phyloP scores from a whole-genome alignment of 2,888 invertebrate species.

The Cheilosia variabilis region DNA sequence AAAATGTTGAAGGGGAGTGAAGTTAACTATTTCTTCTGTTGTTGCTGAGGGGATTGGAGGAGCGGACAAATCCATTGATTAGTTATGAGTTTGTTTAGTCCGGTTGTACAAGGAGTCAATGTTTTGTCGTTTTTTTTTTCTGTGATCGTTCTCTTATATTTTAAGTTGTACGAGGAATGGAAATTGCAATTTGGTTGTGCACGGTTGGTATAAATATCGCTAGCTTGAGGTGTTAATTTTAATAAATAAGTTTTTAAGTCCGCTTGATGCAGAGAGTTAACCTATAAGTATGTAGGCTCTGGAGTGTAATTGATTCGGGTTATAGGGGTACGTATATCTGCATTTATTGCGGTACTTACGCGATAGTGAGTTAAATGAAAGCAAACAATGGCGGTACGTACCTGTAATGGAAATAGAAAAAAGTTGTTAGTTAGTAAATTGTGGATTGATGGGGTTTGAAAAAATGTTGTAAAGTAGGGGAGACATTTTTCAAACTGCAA shows the following conservation, averaged over 20 bases:
- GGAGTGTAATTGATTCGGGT: slow-evolving; percentile 44
- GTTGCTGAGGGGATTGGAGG: slow-evolving; percentile 20
- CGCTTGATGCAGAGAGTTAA: background rate
- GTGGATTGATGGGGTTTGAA: background rate
- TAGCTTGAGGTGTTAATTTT: slow-evolving; percentile 68
- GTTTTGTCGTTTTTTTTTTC: slow-evolving; percentile 6
- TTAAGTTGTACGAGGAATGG: background rate
- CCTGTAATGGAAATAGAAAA: slow-evolving; percentile 49
- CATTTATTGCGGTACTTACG: slow-evolving; percentile 31
- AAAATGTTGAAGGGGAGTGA: slow-evolving; percentile 71
- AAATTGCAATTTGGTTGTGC: slow-evolving; percentile 33
- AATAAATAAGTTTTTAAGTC: slow-evolving; percentile 40
- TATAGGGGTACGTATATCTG: background rate
- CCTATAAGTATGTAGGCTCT: background rate
- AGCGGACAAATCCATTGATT: slow-evolving; percentile 65
- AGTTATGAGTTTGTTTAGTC: slow-evolving; percentile 71
- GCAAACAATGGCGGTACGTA: slow-evolving; percentile 33
- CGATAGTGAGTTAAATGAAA: background rate
- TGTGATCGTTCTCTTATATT: slow-evolving; percentile 1
- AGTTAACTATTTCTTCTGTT: slow-evolving; percentile 42
- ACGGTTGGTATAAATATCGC: slow-evolving; percentile 25
- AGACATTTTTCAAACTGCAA: too few species aligned
- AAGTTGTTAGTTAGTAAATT: background rate
- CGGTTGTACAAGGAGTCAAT: slow-evolving; percentile 53
- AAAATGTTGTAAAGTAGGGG: too few species aligned